A percentile compares a stretch with the other conserved stretches of the same genome.
Evolutionary conservation across 1,140 invertebrate species (phyloP).

Genomic region (Drosophila trapezifrons): DNA sequence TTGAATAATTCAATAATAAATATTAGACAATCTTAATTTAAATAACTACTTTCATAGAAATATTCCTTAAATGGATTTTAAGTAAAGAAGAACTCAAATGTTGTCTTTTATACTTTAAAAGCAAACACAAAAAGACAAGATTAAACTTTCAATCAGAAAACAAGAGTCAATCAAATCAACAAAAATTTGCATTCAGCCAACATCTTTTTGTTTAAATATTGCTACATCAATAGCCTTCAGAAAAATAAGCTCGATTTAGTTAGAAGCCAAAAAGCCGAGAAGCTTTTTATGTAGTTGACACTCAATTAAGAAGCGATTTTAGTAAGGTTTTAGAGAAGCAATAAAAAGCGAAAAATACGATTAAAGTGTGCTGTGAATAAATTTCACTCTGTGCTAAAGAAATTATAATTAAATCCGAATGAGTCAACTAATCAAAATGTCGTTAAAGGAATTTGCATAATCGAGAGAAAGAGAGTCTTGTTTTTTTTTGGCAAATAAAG

Average conservation of each 20-base stretch:
- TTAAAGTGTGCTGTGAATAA: constrained; percentile 16
- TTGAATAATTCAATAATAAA: neutral
- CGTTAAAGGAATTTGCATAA: constrained; percentile 34
- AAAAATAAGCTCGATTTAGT: neutral
- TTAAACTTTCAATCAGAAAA: constrained; percentile 1
- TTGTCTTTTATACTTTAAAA: neutral
- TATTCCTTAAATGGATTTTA: neutral
- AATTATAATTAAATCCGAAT: constrained; percentile 18
- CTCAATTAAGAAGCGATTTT: constrained; percentile 27
- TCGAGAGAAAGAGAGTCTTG: neutral
- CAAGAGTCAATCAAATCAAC: constrained; percentile 1
- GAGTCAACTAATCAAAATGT: constrained; percentile 33
- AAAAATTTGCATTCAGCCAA: constrained; percentile 7
- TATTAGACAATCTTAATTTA: neutral
- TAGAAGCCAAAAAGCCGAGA: constrained; percentile 9
- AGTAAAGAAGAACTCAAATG: neutral
- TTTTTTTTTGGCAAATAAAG: constrained; percentile 14
- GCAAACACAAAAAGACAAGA: neutral
- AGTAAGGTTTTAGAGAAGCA: constrained; percentile 2
- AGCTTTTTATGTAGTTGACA: constrained; percentile 33
- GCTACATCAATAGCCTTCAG: neutral
- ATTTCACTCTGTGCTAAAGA: constrained; percentile 12
- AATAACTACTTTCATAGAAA: neutral
- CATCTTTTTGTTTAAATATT: neutral
- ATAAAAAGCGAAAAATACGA: constrained; percentile 19